Conservation (phyloP, 1,140 invertebrate genomes). For the Cyclina sinensis region DNA sequence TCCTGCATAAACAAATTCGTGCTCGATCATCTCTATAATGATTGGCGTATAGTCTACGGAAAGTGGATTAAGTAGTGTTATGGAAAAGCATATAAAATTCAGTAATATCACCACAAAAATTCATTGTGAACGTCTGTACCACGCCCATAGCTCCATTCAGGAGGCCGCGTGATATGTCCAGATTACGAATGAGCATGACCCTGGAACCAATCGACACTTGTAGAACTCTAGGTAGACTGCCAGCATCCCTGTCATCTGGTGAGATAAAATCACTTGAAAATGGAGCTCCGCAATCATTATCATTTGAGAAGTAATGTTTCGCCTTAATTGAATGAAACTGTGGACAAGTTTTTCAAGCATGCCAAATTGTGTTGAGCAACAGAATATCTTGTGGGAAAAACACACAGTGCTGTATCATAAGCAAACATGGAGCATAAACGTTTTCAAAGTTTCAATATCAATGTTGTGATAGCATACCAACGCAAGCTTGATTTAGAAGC, state of each 20-base stretch:
- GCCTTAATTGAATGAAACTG: background rate
- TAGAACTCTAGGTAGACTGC: background rate
- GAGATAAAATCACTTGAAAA: background rate
- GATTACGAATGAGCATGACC: slow-evolving; percentile 28
- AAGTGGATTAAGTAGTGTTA: too few species aligned
- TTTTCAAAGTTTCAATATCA: too few species aligned
- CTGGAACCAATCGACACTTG: background rate
- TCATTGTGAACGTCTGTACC: background rate
- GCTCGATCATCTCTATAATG: too few species aligned
- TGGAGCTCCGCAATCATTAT: background rate
- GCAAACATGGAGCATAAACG: too few species aligned
- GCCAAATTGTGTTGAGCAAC: too few species aligned
- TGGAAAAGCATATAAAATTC: background rate
- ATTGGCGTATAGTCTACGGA: too few species aligned
- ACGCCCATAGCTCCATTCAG: slow-evolving; percentile 30
- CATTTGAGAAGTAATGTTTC: background rate
- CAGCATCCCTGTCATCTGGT: background rate
- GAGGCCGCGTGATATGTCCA: background rate
- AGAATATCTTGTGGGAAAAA: too few species aligned
- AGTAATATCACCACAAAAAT: background rate
- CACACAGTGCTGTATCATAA: too few species aligned
- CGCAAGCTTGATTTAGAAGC: too few species aligned
- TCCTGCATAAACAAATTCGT: background rate
- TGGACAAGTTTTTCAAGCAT: too few species aligned
- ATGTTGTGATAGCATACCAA: too few species aligned